A percentile compares a stretch with the other conserved stretches of the same genome.
These are phyloP conservation scores for Drosophila novamexicana DNA, from an alignment of 1,140 invertebrate species.

Conservation along the genomic window DNA sequence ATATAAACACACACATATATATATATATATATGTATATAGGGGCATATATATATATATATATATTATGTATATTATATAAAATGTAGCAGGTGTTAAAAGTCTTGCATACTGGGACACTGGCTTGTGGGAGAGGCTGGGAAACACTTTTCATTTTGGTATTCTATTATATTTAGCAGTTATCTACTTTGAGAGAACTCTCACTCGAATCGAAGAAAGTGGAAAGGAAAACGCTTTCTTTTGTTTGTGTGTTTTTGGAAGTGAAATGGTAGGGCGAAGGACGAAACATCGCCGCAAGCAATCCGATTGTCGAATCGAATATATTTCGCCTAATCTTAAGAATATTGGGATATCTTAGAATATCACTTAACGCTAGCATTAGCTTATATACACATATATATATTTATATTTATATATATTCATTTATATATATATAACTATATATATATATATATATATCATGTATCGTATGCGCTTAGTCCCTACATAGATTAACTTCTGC, in stretches of 20 bases:
- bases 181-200: slow-evolving; percentile 12
- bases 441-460: slow-evolving; percentile 17
- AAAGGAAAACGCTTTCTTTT: slow-evolving; percentile 11
- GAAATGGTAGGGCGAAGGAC: slow-evolving; percentile 33
- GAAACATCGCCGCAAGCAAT: slow-evolving; percentile 2
- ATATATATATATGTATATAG: slow-evolving; percentile 6
- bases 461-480: slow-evolving; percentile 6
- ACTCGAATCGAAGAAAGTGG: not conserved
- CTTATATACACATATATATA: slow-evolving; percentile 21
- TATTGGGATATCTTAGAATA: slow-evolving; percentile 44
- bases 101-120: no score
- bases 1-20: slow-evolving; percentile 37
- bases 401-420: slow-evolving; percentile 27
- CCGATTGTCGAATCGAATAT: slow-evolving; percentile 8
- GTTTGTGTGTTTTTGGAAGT: slow-evolving; percentile 38
- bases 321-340: slow-evolving; percentile 38
- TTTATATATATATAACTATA: slow-evolving; percentile 11
- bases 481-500: not conserved
- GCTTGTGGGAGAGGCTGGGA: no score
- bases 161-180: slow-evolving; percentile 1
- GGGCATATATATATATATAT: not conserved
- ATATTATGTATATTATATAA: slow-evolving; percentile 6
- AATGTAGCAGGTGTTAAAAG: not conserved
- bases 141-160: slow-evolving; percentile 15
- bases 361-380: slow-evolving; percentile 57